Percentiles rank a stretch among this genome's conserved stretches.
Conservation (phyloP, 2,888 invertebrate species). For the Sphecodes monilicornis region DNA sequence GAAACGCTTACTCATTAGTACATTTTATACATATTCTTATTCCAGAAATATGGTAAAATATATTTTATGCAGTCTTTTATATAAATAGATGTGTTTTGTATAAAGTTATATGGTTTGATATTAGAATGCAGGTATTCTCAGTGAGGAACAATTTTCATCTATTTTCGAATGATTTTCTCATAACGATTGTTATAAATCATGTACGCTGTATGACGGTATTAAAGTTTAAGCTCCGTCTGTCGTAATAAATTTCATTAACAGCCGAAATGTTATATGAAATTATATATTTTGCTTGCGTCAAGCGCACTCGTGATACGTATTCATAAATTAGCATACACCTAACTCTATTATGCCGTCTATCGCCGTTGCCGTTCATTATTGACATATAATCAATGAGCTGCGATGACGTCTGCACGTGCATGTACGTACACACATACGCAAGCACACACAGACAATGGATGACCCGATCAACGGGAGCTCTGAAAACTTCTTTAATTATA, state of each 20-base stretch:
- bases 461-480: background rate
- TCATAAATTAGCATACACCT: slow-evolving; percentile 29
- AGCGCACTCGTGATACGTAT: slow-evolving; percentile 1
- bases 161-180: background rate
- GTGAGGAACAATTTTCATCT: background rate
- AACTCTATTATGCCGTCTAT: slow-evolving; percentile 26
- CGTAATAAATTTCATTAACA: background rate
- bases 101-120: background rate
- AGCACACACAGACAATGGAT: slow-evolving; percentile 1
- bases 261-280: background rate
- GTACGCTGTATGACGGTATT: background rate
- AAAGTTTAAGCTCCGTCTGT: background rate
- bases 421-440: background rate
- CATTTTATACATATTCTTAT: background rate
- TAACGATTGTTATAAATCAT: background rate
- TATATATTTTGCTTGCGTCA: slow-evolving; percentile 20
- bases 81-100: too few relatives aligned
- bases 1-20: background rate
- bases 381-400: slow-evolving; percentile 53
- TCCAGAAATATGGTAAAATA: too few relatives aligned
- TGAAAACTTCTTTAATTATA: background rate
- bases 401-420: slow-evolving; percentile 15
- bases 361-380: slow-evolving; percentile 30
- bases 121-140: background rate
- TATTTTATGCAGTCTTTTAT: too few relatives aligned